Evolutionary conservation across 2,797 vertebrate genomes (phyloP), one percentile per base, ranked within the genome.

Genomic region (Sebastes glaucus): DNA sequence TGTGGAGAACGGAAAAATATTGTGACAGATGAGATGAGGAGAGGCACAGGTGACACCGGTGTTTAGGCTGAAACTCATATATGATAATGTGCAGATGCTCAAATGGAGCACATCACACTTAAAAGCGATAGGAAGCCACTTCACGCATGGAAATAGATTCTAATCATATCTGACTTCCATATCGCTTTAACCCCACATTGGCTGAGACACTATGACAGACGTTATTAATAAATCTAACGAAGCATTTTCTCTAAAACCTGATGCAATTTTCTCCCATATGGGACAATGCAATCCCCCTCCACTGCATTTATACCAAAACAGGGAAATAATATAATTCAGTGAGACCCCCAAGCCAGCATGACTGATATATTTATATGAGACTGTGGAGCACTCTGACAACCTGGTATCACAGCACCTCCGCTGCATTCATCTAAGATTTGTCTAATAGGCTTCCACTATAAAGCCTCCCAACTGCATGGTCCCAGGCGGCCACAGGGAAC

Each of bases 301-400:
- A 59, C 56, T 70, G 71, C 60, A 62, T 81, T 87, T 74, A 61
- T 73, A 80, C 81, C 63, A 91, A 92, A 93, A 92, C 81, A 87
- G 88, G 83, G 81, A 85, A 88, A 85, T 93, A 94, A 93, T 89
- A 90, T 89, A 90, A 95, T 92, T 93, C 81, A 78, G 77, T 67
- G 78, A 83, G 85, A 83, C 78, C 91, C 84, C 73, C 90, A 94
- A 95, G 94, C 93, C 91, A 84, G 94, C 95, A 95, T 95, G 95
- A 96, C 96, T 95, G 95, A 96, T 96, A 95, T 93, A 95, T 96
- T 95, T 95, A 95, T 95, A 95, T 88, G 90, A 88, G 83, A 88
- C 86, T 88, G 88, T 85, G 89, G 88, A 87, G 89, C 83, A 85
- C 77, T 84, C 76, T 95, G 94, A 95, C 94, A 95, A 94, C 92